Evolutionary conservation across 2,888 invertebrate species (phyloP).

Genomic region (Cataglyphis rosenhaueri): DNA sequence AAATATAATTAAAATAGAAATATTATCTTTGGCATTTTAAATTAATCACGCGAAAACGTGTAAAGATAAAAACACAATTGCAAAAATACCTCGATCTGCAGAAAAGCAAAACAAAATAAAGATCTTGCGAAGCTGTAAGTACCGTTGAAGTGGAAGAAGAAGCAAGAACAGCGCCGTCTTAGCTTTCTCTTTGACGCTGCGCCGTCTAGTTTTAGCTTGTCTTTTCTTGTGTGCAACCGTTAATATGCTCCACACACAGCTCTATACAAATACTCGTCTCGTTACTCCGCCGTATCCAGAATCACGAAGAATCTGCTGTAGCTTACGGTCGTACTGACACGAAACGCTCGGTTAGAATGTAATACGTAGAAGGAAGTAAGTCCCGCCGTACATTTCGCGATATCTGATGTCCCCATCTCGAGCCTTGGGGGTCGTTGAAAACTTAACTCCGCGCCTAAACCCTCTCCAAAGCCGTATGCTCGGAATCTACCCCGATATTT

Average conservation of each 20-base stretch:
- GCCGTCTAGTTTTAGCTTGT: background rate
- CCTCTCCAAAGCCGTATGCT: conserved; percentile 64
- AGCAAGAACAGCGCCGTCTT: background rate
- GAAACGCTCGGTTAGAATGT: conserved; percentile 71
- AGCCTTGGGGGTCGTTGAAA: conserved; percentile 75
- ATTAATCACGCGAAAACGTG: background rate
- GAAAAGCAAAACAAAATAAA: conserved; percentile 1
- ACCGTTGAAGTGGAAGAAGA: background rate
- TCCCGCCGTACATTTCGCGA: conserved; percentile 78
- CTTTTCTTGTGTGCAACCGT: background rate
- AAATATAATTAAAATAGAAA: background rate
- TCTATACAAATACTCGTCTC: conserved; percentile 14
- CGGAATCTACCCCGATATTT: conserved; percentile 77
- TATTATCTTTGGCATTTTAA: background rate
- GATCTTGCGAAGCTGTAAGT: background rate
- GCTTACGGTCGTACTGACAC: conserved; percentile 63
- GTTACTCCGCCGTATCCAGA: conserved; percentile 23
- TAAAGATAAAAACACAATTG: background rate
- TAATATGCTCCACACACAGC: background rate
- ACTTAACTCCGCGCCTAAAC: conserved; percentile 78
- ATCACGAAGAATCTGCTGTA: conserved; percentile 56
- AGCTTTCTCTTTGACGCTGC: conserved; percentile 4
- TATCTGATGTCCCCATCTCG: conserved; percentile 80
- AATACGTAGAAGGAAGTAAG: conserved; percentile 81
- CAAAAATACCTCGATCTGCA: conserved; percentile 9